Evolutionary conservation across 2,888 invertebrate genomes (phyloP).

Genomic region (Tanypteryx hageni): DNA sequence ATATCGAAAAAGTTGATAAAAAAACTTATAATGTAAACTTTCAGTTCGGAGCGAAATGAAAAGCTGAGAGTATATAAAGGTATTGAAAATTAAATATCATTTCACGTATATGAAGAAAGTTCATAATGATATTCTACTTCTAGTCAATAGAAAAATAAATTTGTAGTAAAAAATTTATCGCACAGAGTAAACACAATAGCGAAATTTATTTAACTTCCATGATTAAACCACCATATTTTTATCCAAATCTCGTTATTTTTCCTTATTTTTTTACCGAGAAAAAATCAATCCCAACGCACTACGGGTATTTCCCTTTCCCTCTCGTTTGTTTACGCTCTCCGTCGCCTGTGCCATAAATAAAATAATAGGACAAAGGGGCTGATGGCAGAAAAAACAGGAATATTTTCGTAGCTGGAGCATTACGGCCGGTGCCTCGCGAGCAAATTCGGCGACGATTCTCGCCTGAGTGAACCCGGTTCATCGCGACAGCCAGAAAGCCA

Average conservation of each 20-base stretch:
- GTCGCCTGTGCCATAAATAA: conserved; percentile 18
- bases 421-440: background rate
- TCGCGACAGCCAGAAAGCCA: conserved; percentile 14
- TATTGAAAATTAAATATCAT: no score
- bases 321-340: conserved; percentile 38
- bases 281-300: background rate
- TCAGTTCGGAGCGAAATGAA: no score
- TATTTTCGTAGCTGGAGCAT: conserved; percentile 10
- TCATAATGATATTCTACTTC: no score
- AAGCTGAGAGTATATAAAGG: no score
- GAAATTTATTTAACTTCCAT: no score
- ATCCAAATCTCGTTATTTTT: background rate
- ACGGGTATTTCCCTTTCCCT: conserved; percentile 21
- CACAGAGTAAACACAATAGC: no score
- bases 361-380: conserved; percentile 35
- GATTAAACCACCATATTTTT: background rate
- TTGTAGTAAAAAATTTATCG: no score
- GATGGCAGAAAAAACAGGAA: conserved; percentile 11
- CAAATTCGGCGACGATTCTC: background rate
- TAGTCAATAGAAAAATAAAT: no score
- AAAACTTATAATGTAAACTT: no score
- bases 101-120: no score
- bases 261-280: background rate
- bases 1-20: no score
- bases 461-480: background rate